Evolutionary conservation across 1,140 invertebrate species (phyloP), one percentile per base, ranked within the genome.

Genomic region (Bursaphelenchus mucronatus): DNA sequence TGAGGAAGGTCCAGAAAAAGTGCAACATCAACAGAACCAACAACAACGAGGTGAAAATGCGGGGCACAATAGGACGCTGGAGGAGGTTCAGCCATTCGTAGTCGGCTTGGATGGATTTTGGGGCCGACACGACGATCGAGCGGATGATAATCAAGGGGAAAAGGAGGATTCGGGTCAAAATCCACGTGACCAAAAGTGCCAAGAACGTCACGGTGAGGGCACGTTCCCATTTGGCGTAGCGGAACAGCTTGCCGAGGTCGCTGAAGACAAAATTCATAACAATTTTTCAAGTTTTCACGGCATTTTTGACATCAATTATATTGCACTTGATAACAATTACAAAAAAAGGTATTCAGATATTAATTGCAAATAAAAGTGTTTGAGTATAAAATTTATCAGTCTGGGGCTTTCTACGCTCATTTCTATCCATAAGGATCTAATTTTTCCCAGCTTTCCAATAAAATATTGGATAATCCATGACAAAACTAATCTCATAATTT

Each of bases 101-200:
- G 53, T 61, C 61, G 5, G 61, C 59, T 51, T 76, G 56, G 15
- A 74, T 65, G 19, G 47, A 70, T 7, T 13, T 21, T 10, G 78
- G 78, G 17, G 77, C 78, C 40, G 71, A 70, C 52, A 81, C 67
- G 15, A 79, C 63, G 15, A 81, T 68, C 3, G 69, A 75, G 19
- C 69, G 51, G 51, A 80, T 74, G 15, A 80, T 63, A 58, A 66
- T 90, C 75, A 90, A 88, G 43, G 92, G 92, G 84, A 88, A 94
- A 52, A 94, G 85, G 44, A 90, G 88, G 62, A 91, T 84, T 39
- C 92, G 86, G 17, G 92, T 92, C 0, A 88, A 79, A 65, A 94
- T 89, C 92, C 93, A 96, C 0, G 90, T 76, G 30, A 92, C 76
- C 8, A 90, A 90, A 82, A 96, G 96, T 46, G 92, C 85, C 19